Evolutionary conservation across 1,140 invertebrate genomes (phyloP).

Genomic region (Drosophila yakuba): DNA sequence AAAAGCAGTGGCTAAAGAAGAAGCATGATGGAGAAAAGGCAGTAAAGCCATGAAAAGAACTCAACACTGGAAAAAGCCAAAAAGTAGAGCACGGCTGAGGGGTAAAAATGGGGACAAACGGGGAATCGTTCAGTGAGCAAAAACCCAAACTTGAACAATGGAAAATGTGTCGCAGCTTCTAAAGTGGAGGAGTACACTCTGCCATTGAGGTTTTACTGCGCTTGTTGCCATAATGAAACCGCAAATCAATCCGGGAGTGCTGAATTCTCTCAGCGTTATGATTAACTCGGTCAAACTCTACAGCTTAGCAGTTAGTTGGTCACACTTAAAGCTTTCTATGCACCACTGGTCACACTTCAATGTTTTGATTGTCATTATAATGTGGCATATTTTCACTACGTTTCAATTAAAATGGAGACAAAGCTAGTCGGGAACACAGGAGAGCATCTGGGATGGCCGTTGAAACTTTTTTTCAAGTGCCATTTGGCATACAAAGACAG

Average conservation of each 20-base stretch:
- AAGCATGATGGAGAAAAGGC: slow-evolving; percentile 27
- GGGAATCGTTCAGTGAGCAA: slow-evolving; percentile 21
- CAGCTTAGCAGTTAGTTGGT: not conserved
- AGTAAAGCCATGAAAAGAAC: slow-evolving; percentile 68
- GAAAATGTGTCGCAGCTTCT: slow-evolving; percentile 63
- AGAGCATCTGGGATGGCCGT: slow-evolving; percentile 45
- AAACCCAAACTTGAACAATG: slow-evolving; percentile 70
- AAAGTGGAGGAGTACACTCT: slow-evolving; percentile 39
- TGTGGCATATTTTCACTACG: slow-evolving; percentile 58
- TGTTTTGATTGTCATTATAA: slow-evolving; percentile 44
- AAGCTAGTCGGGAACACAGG: not conserved
- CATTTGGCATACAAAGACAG: slow-evolving; percentile 54
- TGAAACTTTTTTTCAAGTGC: slow-evolving; percentile 58
- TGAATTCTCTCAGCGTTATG: slow-evolving; percentile 2
- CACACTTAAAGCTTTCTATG: not conserved
- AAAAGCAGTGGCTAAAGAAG: slow-evolving; percentile 18
- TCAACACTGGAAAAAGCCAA: slow-evolving; percentile 65
- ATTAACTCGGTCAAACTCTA: slow-evolving; percentile 17
- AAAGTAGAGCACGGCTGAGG: slow-evolving; percentile 62
- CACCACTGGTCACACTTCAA: slow-evolving; percentile 4
- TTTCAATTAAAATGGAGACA: slow-evolving; percentile 53
- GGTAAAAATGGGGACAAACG: slow-evolving; percentile 10
- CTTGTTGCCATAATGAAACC: slow-evolving; percentile 30
- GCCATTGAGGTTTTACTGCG: slow-evolving; percentile 12
- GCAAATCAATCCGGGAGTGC: slow-evolving; percentile 35